A percentile compares a stretch with the other conserved stretches of the same genome.
phyloP scores from a whole-genome alignment of 2,888 invertebrate genomes.

The Gortyna flavago region DNA sequence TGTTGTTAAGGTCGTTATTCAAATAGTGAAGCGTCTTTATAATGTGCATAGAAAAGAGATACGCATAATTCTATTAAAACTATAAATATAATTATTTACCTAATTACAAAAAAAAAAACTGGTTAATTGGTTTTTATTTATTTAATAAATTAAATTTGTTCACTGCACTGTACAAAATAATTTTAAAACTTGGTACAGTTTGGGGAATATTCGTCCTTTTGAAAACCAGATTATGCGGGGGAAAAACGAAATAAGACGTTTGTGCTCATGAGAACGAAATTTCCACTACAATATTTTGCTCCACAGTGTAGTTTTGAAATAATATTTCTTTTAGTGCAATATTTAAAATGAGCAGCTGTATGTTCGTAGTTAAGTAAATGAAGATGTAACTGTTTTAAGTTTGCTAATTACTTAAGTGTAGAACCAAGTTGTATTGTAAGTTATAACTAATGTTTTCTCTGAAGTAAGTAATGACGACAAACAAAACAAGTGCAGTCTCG shows the following conservation, averaged over 20 bases:
- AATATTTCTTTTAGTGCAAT: not conserved
- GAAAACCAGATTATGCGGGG: not conserved
- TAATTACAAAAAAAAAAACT: too few species aligned
- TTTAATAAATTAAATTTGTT: too few species aligned
- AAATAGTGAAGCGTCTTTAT: not conserved
- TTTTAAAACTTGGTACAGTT: not conserved
- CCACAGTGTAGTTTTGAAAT: not conserved
- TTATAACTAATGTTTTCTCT: slow-evolving; percentile 27
- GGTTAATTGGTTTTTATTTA: too few species aligned
- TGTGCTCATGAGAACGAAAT: not conserved
- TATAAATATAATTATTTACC: too few species aligned
- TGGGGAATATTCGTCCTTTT: not conserved
- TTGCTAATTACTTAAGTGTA: slow-evolving; percentile 47
- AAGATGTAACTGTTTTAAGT: slow-evolving; percentile 23
- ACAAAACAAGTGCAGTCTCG: not conserved
- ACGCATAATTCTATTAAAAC: too few species aligned
- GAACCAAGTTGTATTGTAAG: slow-evolving; percentile 12
- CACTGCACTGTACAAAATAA: not conserved
- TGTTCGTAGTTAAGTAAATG: slow-evolving; percentile 27
- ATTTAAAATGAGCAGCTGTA: slow-evolving; percentile 28
- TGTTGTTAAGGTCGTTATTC: slow-evolving; percentile 8
- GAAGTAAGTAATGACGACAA: slow-evolving; percentile 17
- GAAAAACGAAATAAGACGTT: not conserved
- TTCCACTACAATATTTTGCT: not conserved
- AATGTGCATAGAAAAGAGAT: too few species aligned